Evolutionary conservation across 2,797 vertebrate species (phyloP).

Genomic region (Agapornis canus): DNA sequence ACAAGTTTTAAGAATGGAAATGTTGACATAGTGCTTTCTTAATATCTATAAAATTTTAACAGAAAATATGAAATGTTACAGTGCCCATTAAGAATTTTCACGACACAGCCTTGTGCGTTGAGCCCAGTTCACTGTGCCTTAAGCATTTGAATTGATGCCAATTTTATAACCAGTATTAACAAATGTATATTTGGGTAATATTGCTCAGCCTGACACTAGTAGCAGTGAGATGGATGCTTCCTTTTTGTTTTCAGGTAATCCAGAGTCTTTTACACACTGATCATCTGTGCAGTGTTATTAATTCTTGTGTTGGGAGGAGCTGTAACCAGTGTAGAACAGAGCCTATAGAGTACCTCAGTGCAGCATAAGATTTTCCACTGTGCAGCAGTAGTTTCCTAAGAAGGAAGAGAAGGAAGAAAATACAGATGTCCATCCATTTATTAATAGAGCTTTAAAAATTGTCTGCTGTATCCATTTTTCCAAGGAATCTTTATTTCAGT

Average conservation of each 20-base stretch:
- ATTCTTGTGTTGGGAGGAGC: background rate
- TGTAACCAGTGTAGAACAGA: background rate
- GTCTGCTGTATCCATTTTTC: background rate
- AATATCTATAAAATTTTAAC: background rate
- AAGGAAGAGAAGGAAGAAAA: background rate
- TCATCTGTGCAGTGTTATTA: background rate
- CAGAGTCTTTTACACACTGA: background rate
- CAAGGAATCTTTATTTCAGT: background rate
- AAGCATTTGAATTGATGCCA: background rate
- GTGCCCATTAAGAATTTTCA: background rate
- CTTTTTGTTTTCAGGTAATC: background rate
- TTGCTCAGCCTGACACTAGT: background rate
- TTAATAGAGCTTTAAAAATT: background rate
- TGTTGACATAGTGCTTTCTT: background rate
- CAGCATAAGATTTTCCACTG: background rate
- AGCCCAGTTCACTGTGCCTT: background rate
- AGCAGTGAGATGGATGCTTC: background rate
- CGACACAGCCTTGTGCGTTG: fast-evolving
- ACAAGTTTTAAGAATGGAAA: background rate
- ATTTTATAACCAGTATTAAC: background rate
- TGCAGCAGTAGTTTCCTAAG: background rate
- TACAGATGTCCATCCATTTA: background rate
- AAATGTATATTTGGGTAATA: background rate
- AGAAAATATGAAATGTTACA: background rate
- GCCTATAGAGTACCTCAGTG: background rate